Conservation (phyloP, 1,140 invertebrate genomes). For the Lanistes nyassanus region DNA sequence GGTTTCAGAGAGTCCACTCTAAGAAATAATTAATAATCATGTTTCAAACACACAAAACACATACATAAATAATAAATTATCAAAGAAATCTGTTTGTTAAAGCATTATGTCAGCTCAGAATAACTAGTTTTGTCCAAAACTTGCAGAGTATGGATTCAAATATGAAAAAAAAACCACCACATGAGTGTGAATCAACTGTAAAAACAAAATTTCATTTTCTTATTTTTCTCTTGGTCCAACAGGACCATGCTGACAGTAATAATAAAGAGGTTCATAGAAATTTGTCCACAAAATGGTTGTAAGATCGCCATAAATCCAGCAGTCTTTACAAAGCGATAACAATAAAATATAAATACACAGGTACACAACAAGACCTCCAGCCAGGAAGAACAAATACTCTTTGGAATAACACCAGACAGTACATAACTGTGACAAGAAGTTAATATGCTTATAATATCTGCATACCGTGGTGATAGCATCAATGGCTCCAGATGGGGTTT, state of each 20-base stretch:
- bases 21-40: too few species aligned
- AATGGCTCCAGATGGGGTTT: conserved; percentile 67
- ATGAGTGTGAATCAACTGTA: background rate
- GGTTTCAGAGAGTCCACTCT: too few species aligned
- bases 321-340: background rate
- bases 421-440: background rate
- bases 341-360: background rate
- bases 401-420: background rate
- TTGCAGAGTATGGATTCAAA: background rate
- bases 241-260: background rate
- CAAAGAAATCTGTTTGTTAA: background rate
- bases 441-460: conserved; percentile 11
- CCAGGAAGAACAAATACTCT: background rate
- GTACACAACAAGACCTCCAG: background rate
- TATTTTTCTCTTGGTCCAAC: background rate
- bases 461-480: conserved; percentile 67
- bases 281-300: too few species aligned
- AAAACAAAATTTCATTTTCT: background rate
- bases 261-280: too few species aligned
- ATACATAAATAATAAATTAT: background rate
- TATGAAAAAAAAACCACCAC: background rate
- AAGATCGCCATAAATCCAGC: background rate
- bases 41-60: background rate
- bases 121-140: too few species aligned
- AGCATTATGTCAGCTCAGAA: background rate